These are phyloP conservation scores for Glomeris maerens DNA, from an alignment of 1,140 invertebrate genomes.

Conservation along the genomic window DNA sequence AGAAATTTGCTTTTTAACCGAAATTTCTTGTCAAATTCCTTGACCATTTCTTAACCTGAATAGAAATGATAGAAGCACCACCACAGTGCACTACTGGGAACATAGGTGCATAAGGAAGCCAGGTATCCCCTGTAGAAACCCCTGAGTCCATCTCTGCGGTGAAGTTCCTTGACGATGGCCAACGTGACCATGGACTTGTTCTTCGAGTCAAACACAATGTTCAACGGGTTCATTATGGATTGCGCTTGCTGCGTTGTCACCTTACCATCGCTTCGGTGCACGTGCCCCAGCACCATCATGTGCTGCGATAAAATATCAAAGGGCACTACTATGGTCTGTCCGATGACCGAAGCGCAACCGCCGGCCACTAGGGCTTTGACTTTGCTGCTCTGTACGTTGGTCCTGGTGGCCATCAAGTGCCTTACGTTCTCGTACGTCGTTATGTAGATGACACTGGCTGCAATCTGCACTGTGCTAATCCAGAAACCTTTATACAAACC, in stretches of 20 bases:
- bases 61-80: constrained; percentile 91
- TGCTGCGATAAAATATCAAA: constrained; percentile 94
- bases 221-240: constrained; percentile 29
- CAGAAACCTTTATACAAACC: constrained; percentile 92
- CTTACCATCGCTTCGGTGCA: neutral
- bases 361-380: constrained; percentile 41
- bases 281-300: constrained; percentile 73
- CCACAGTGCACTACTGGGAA: constrained; percentile 90
- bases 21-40: neutral
- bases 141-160: constrained; percentile 58
- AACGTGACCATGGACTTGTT: constrained; percentile 46
- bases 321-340: constrained; percentile 90
- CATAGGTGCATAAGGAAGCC: constrained; percentile 79
- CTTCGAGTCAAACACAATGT: constrained; percentile 33
- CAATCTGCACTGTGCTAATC: constrained; percentile 72
- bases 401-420: constrained; percentile 53
- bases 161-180: constrained; percentile 58
- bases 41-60: constrained; percentile 53
- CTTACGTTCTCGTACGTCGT: constrained; percentile 87
- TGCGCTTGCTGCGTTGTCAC: too few species aligned
- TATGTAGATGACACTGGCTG: constrained; percentile 84
- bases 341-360: constrained; percentile 74
- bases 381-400: constrained; percentile 20
- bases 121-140: constrained; percentile 90
- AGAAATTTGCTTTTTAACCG: neutral